Evolutionary conservation across 2,888 invertebrate species (phyloP).

Genomic region (Tribolium freemani): DNA sequence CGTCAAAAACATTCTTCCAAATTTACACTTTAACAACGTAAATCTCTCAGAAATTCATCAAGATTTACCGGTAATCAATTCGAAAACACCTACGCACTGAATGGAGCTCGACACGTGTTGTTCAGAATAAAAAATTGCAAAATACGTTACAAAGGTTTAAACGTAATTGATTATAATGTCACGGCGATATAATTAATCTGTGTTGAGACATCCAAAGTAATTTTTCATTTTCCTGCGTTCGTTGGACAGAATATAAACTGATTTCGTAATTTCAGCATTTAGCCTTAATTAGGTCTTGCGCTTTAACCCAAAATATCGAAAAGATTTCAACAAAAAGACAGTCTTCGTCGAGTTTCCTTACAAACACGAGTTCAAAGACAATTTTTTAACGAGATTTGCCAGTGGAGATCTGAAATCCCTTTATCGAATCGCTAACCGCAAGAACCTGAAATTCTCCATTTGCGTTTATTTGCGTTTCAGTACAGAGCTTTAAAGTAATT

Average conservation of each 20-base stretch:
- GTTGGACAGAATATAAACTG: background rate
- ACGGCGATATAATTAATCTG: background rate
- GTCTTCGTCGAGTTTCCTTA: background rate
- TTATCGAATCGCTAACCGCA: background rate
- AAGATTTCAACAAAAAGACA: background rate
- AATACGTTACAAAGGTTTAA: background rate
- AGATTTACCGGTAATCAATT: conserved; percentile 19
- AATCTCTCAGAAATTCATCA: conserved; percentile 1
- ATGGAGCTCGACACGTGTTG: background rate
- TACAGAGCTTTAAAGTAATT: background rate
- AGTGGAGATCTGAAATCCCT: background rate
- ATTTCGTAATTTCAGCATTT: background rate
- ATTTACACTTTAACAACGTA: no score
- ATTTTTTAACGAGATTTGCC: background rate
- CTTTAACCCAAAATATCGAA: background rate
- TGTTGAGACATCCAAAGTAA: background rate
- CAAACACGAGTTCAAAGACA: background rate
- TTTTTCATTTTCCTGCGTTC: no score
- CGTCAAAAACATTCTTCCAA: no score
- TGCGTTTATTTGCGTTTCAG: background rate
- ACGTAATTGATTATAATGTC: background rate
- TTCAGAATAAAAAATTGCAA: background rate
- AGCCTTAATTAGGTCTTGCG: background rate
- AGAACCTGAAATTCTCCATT: background rate
- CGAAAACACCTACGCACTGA: conserved; percentile 5